Base-by-base conservation (phyloP, 2,797 vertebrate genomes). In the Hippocampus kuda region DNA sequence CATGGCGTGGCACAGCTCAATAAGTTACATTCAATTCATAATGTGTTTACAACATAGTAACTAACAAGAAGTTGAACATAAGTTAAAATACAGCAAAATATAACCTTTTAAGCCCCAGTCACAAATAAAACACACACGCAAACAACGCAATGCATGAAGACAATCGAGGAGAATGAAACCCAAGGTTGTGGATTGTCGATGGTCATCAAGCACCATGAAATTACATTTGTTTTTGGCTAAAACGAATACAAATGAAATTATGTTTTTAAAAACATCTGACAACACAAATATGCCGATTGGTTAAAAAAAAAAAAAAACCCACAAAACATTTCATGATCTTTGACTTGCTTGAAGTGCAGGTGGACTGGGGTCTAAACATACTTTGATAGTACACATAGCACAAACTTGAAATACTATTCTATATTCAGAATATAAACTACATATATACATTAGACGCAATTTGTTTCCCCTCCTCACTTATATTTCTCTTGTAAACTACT, bases 11-110 rank as follows among this genome's bases (percentile, higher is more conserved):
- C 88, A 83, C 84, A 89, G 87, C 85, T 90, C 84, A 91, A 92
- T 92, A 92, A 92, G 90, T 93, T 93, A 92, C 91, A 92, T 92
- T 92, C 88, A 90, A 89, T 85, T 92, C 84, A 90, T 34, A 91
- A 91, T 90, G 84, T 88, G 74, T 90, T 88, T 90, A 91, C 86
- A 89, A 88, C 87, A 88, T 88, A 73, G 77, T 83, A 78, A 83
- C 62, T 70, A 82, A 88, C 87, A 86, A 80, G 11, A 83, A 88
- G 83, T 78, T 68, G 75, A 82, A 88, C 78, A 8, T 62, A 84
- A 86, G 82, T 86, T 85, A 89, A 89, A 89, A 89, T 86, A 88
- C 84, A 83, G 86, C 79, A 83, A 83, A 87, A 85, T 74, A 83
- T 63, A 86, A 83, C 69, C 74, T 84, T 80, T 70, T 30, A 60